These are phyloP conservation scores for Spermophilus dauricus DNA, from an alignment of 2,113 vertebrate genomes.

Conservation along the genomic window DNA sequence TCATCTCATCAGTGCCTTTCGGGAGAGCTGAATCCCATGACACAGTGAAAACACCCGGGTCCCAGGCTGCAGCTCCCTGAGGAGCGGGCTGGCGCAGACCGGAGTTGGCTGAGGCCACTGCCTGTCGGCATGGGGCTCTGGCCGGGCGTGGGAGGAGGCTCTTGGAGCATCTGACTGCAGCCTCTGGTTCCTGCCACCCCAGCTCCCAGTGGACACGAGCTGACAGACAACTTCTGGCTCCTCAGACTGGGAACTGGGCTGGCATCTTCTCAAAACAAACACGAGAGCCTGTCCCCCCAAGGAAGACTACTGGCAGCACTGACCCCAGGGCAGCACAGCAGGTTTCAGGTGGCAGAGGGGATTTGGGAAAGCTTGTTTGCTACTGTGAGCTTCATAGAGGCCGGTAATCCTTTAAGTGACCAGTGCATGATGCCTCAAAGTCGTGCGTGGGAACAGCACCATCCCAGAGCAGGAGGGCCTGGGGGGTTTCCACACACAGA, in stretches of 20 bases:
- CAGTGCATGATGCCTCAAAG: background rate
- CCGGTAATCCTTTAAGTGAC: background rate
- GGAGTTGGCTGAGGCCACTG: too few relatives aligned
- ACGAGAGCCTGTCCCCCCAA: background rate
- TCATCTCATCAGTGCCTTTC: constrained; percentile 28
- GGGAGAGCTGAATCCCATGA: constrained; percentile 45
- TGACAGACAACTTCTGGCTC: background rate
- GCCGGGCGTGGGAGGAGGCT: background rate
- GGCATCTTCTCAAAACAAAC: background rate
- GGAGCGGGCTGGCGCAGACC: background rate
- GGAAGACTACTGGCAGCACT: too few relatives aligned
- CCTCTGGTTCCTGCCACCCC: background rate
- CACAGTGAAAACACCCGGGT: constrained; percentile 43
- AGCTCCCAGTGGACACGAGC: background rate
- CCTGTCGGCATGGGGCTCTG: too few relatives aligned
- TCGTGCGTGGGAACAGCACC: background rate
- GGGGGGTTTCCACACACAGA: too few relatives aligned
- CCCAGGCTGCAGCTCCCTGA: background rate
- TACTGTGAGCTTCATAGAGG: background rate
- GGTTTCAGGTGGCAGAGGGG: background rate
- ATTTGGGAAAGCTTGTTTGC: background rate
- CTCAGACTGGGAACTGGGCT: background rate
- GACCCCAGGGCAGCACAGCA: background rate
- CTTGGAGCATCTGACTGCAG: rapidly evolving
- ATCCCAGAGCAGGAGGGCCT: too few relatives aligned